Base-by-base conservation (phyloP, 2,113 vertebrate species). In the Ursus arctos region DNA sequence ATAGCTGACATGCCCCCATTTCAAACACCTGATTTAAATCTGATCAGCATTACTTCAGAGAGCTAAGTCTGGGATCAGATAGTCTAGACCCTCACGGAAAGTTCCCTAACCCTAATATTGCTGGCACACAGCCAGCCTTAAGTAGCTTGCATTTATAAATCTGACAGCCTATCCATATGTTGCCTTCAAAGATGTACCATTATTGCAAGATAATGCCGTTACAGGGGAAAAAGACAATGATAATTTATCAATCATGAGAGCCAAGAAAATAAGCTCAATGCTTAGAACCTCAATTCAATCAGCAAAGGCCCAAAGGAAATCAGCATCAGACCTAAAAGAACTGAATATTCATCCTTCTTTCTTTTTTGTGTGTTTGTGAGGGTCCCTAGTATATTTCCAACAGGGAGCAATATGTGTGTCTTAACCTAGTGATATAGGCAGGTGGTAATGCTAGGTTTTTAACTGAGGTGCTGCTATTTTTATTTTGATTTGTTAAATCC, bases 161-260 rank as follows among this genome's bases (percentile, higher is more conserved):
- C 92, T 97, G 97, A 96, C 86, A 97, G 88, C 81, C 86, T 88
- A 63, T 97, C 97, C 94, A 97, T 97, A 95, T 93, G 95, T 88
- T 98, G 97, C 98, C 95, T 98, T 98, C 97, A 97, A 97, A 98
- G 94, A 96, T 86, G 93, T 96, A 91, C 96, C 81, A 96, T 98
- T 98, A 97, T 97, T 97, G 96, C 88, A 97, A 98, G 94, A 95
- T 97, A 98, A 88, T 93, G 80, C 19, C 59, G 21, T 95, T 95
- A 93, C 63, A 71, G 95, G 88, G 86, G 59, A 94, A 91, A 94
- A 55, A 13, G 65, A 49, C 28, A 95, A 94, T 84, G 83, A 79
- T 98, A 91, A 91, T 98, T 97, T 98, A 95, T 98, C 96, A 96
- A 83, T 97, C 86, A 82, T 0, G 1, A 88, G 80, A 85, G 47